These are phyloP conservation scores for Panthera tigris DNA, from an alignment of 2,113 vertebrate genomes.

Conservation along the genomic window DNA sequence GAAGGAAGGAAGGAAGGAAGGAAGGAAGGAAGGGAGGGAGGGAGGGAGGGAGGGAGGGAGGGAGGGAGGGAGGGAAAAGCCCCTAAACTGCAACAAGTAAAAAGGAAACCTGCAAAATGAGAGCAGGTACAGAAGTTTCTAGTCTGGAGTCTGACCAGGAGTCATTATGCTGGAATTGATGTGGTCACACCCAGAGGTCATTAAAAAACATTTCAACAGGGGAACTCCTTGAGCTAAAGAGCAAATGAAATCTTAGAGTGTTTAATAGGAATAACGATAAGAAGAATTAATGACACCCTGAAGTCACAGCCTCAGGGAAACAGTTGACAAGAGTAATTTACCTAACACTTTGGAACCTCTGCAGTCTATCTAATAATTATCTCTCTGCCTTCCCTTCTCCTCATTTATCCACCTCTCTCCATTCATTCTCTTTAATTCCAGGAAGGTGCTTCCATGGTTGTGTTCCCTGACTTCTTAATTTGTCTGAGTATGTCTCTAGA, in stretches of 20 bases:
- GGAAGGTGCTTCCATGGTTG: not conserved
- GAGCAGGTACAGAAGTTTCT: not conserved
- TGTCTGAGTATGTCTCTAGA: not conserved
- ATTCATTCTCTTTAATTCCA: slow-evolving; percentile 36
- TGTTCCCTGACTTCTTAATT: slow-evolving; percentile 16
- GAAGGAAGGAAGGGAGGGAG: fast-evolving
- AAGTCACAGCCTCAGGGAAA: not conserved
- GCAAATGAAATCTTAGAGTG: not conserved
- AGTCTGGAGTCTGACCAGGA: not conserved
- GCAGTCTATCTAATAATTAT: not conserved
- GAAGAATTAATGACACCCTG: not conserved
- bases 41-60: fast-evolving
- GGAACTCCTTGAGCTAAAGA: slow-evolving; percentile 6
- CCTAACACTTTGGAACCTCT: not conserved
- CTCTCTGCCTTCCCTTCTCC: not conserved
- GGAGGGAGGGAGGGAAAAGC: fast-evolving
- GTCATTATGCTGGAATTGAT: not conserved
- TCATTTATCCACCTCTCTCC: not conserved
- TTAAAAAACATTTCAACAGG: not conserved
- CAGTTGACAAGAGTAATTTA: slow-evolving; percentile 18
- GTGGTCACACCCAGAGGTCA: not conserved
- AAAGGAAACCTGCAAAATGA: not conserved
- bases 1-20: fast-evolving
- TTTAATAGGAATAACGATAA: not conserved
- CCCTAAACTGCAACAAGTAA: not conserved